Evolutionary conservation across 2,113 vertebrate species (phyloP), one percentile per base, ranked within the genome.

Genomic region (Caranx melampygus): DNA sequence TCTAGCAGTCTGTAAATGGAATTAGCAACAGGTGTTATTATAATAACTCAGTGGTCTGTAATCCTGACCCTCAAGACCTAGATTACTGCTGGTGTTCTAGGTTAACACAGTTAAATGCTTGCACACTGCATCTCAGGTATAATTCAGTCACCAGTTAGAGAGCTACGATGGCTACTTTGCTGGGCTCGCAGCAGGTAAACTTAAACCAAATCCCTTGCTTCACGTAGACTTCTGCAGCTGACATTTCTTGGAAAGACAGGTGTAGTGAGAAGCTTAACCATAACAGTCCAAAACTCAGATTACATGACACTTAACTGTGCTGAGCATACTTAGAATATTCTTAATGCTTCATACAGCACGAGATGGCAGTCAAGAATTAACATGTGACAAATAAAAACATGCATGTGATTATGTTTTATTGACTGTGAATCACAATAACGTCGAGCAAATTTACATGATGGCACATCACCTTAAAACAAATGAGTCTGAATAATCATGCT

Each of bases 401-500:
- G 79, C 83, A 76, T 5, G 15, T 66, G 33, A 73, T 15, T 52
- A 62, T 58, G 47, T 81, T 71, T 71, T 35, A 78, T 26, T n/a
- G 13, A 33, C 20, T 69, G 60, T 58, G 35, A 81, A 78, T 34
- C 33, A 79, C 37, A 72, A 52, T 44, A 73, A 79, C 16, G 3
- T 5, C 4, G 57, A 44, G 57, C 47, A 85, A 42, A 65, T 66
- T 8, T 35, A 85, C 34, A 74, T 8, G 47, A 68, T 14, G 35
- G 14, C 33, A 86, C 72, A 82, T 55, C 21, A 40, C 78, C 35
- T 65, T 35, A 44, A 75, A 77, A 78, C 54, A 52, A 45, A 21
- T 21, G 34, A 63, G 1, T 44, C 37, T 45, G 6, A 73, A 58
- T 60, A 44, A 51, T 60, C 79, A 91, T 84, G 84, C 78, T 57